Evolutionary conservation across 2,113 vertebrate species (phyloP), one percentile per base, ranked within the genome.

Genomic region (Poeciliopsis prolifica): DNA sequence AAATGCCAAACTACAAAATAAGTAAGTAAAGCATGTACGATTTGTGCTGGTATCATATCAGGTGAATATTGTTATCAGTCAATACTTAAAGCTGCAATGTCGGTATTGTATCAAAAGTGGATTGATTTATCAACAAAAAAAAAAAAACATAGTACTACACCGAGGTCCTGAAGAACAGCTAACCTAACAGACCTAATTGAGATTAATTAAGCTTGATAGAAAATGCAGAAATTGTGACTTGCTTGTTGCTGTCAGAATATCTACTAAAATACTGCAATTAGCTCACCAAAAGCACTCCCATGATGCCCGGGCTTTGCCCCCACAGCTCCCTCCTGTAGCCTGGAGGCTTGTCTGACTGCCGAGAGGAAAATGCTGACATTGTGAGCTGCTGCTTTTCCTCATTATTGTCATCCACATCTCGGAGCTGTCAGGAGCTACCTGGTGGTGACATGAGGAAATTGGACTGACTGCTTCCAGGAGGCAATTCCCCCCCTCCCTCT

Each of bases 401-500:
- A 92, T 97, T 97, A 97, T 95, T 96, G 95, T 86, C 70, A 71
- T 77, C 75, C 73, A 78, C 95, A 80, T 96, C 95, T 96, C 94
- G 90, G 92, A 95, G 91, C 95, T 96, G 95, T 96, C 96, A 96
- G 80, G 74, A 76, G 75, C 42, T 95, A 83, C 92, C 91, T 92
- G 92, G 92, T 94, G 93, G 95, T 96, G 96, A 96, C 89, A 94
- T 92, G 92, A 91, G 92, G 94, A 95, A 95, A 95, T 95, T 94
- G 95, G 93, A 77, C 77, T 71, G 80, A 87, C 74, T 88, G 84
- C 75, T 85, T 91, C 83, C 85, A 86, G 79, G 58, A 87, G 82
- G 74, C 78, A 79, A 81, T 19, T 42, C 70, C 75, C 61, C 75
- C 28, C n/a, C 70, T 48, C 63, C 74, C 28, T 22, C 70, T 70